Conservation (phyloP, 2,888 invertebrate genomes). For the Lithophane ornitopus region DNA sequence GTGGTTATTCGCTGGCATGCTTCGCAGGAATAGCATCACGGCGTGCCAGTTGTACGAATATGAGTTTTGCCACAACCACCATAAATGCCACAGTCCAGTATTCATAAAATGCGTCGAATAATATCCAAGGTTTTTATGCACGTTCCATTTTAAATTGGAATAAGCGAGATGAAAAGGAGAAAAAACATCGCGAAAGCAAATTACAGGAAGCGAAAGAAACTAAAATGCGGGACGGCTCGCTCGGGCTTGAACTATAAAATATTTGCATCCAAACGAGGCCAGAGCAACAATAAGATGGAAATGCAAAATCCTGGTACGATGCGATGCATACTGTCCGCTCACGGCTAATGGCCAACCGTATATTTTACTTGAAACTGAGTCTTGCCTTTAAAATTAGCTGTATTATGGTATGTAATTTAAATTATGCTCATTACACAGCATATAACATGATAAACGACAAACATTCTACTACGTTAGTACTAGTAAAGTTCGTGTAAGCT, state of each 20-base stretch:
- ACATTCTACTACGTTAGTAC: conserved; percentile 37
- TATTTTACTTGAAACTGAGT: conserved; percentile 68
- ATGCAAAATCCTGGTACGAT: conserved; percentile 79
- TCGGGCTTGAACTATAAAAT: conserved; percentile 85
- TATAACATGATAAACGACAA: conserved; percentile 47
- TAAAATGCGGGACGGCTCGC: conserved; percentile 81
- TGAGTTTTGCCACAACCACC: conserved; percentile 58
- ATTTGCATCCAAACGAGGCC: conserved; percentile 88
- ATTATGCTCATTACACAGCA: conserved; percentile 58
- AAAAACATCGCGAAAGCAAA: conserved; percentile 81
- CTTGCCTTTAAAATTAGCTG: conserved; percentile 68
- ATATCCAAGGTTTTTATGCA: conserved; percentile 75
- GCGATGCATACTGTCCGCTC: conserved; percentile 79
- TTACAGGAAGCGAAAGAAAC: conserved; percentile 84
- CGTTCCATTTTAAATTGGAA: conserved; percentile 82
- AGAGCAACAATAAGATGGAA: conserved; percentile 86
- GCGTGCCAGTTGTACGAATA: conserved; percentile 43
- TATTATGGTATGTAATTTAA: conserved; percentile 60
- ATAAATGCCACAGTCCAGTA: conserved; percentile 59
- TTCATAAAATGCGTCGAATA: conserved; percentile 64
- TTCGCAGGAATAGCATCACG: conserved; percentile 57
- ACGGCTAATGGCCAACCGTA: conserved; percentile 72
- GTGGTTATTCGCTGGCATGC: conserved; percentile 63
- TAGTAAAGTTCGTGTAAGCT: conserved; percentile 44
- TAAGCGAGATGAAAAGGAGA: conserved; percentile 79